Conservation (phyloP, 1,140 invertebrate species). For the Drosophila melanogaster region DNA sequence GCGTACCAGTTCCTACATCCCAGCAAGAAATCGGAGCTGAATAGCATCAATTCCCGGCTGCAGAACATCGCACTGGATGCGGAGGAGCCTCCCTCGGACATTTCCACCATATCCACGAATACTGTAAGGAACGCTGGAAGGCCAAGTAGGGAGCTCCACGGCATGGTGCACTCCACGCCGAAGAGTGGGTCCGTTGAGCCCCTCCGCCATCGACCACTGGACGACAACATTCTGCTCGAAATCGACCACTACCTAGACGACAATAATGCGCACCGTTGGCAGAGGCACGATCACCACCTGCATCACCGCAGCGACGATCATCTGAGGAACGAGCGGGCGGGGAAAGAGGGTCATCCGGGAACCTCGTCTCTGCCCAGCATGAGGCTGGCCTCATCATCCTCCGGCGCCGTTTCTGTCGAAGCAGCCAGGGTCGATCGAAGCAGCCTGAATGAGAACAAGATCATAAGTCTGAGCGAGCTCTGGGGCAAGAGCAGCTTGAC, state of each 20-base stretch:
- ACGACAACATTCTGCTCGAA: constrained; percentile 69
- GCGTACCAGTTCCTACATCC: constrained; percentile 73
- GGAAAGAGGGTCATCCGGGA: constrained; percentile 29
- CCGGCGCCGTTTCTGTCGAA: constrained; percentile 26
- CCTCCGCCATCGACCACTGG: constrained; percentile 1
- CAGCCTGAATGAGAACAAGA: constrained; percentile 42
- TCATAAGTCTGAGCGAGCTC: constrained; percentile 86
- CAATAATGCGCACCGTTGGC: constrained; percentile 32
- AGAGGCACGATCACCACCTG: constrained; percentile 26
- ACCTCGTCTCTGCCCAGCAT: constrained; percentile 65
- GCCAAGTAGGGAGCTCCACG: constrained; percentile 25
- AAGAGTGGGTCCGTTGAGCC: constrained; percentile 56
- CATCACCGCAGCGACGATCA: constrained; percentile 66
- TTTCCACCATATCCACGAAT: constrained; percentile 75
- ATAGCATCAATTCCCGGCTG: constrained; percentile 71
- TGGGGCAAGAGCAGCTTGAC: constrained; percentile 85
- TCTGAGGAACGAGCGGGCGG: constrained; percentile 25
- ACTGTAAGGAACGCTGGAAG: constrained; percentile 55
- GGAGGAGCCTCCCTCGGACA: constrained; percentile 58
- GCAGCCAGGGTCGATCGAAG: constrained; percentile 1
- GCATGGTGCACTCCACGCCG: constrained; percentile 75
- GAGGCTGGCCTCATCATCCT: constrained; percentile 33
- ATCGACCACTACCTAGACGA: constrained; percentile 75
- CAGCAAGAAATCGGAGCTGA: constrained; percentile 70
- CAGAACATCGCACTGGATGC: constrained; percentile 60